Evolutionary conservation across 2,113 vertebrate genomes (phyloP).

Genomic region (Ascaphus truei): DNA sequence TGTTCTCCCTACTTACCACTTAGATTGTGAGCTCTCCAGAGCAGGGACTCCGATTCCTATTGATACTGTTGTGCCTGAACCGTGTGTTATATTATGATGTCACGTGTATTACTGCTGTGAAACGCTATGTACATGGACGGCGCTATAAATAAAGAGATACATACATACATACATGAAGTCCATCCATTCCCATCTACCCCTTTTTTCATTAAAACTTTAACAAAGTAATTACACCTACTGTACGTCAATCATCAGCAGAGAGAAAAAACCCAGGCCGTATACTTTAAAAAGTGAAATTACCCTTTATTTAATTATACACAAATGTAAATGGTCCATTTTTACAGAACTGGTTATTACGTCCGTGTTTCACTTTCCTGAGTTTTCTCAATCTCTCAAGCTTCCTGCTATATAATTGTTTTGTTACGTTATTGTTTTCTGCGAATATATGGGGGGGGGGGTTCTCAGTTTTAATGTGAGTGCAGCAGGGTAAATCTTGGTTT

Average conservation of each 20-base stretch:
- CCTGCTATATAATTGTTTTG: constrained; percentile 83
- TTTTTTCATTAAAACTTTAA: constrained; percentile 81
- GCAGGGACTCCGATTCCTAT: too few species aligned
- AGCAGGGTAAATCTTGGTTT: constrained; percentile 86
- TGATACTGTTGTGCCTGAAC: too few species aligned
- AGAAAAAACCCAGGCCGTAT: constrained; percentile 64
- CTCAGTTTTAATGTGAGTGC: constrained; percentile 89
- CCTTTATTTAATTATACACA: constrained; percentile 84
- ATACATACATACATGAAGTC: too few species aligned
- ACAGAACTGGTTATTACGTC: constrained; percentile 85
- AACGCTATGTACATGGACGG: too few species aligned
- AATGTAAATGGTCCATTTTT: constrained; percentile 82
- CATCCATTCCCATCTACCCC: constrained; percentile 47
- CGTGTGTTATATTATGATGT: too few species aligned
- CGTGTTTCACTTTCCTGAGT: constrained; percentile 81
- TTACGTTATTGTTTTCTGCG: constrained; percentile 78
- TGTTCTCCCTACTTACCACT: too few species aligned
- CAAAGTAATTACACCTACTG: constrained; percentile 75
- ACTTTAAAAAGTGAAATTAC: constrained; percentile 84
- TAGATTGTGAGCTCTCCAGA: too few species aligned
- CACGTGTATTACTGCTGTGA: too few species aligned
- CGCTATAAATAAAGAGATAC: too few species aligned
- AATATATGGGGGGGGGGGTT: too few species aligned
- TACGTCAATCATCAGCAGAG: constrained; percentile 68
- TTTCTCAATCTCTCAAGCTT: constrained; percentile 80